Conservation (phyloP, 2,888 invertebrate species). For the Carpatolechia fugitivella region DNA sequence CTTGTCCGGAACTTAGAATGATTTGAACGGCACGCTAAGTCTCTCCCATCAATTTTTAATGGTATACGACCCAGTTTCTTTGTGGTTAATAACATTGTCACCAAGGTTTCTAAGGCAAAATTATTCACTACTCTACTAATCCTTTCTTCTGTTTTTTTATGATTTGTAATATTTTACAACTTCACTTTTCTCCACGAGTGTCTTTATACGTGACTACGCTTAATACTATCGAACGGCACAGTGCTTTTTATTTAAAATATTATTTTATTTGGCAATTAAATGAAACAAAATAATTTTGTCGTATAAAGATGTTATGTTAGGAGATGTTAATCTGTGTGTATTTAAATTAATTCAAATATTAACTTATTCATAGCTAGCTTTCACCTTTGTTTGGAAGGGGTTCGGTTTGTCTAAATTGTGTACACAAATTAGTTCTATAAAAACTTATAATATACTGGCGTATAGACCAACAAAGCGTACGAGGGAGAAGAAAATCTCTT, state of each 20-base stretch:
- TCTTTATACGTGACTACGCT: conserved; percentile 64
- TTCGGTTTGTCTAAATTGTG: background rate
- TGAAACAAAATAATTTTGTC: conserved; percentile 66
- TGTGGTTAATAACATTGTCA: too few species aligned
- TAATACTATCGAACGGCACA: conserved; percentile 52
- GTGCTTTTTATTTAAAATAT: conserved; percentile 64
- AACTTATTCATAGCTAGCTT: conserved; percentile 14
- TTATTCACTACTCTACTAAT: too few species aligned
- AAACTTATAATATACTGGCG: too few species aligned
- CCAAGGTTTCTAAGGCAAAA: too few species aligned
- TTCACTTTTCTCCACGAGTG: conserved; percentile 41
- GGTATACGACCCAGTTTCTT: too few species aligned
- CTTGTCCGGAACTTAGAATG: too few species aligned
- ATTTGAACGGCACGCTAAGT: too few species aligned
- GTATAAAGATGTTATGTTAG: conserved; percentile 70
- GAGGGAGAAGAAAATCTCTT: too few species aligned
- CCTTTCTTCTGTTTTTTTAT: too few species aligned
- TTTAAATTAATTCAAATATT: conserved; percentile 12
- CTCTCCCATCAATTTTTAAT: too few species aligned
- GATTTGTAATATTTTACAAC: too few species aligned
- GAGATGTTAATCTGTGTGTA: conserved; percentile 19
- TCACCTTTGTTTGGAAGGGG: conserved; percentile 1
- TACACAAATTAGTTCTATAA: background rate
- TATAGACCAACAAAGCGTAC: too few species aligned
- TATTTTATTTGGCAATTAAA: conserved; percentile 70